Evolutionary conservation across 1,140 invertebrate genomes (phyloP).

Genomic region (Trigoniulus corallinus): DNA sequence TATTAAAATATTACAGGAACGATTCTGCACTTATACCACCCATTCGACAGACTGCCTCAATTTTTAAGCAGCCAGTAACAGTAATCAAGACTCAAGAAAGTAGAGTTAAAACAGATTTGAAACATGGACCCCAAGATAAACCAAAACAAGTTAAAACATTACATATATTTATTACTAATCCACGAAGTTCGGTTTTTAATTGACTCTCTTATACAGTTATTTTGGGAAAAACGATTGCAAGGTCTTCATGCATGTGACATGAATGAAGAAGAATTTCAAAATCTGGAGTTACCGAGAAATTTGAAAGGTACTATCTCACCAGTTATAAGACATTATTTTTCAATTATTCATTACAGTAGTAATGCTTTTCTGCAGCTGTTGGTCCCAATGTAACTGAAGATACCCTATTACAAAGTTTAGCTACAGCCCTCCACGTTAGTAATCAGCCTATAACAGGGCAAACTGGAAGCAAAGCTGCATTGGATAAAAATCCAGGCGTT

Average conservation of each 20-base stretch:
- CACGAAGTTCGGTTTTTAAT: neutral
- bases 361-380: constrained; percentile 35
- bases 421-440: constrained; percentile 29
- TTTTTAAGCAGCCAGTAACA: constrained; percentile 97
- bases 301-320: constrained; percentile 37
- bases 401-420: constrained; percentile 46
- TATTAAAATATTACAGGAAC: constrained; percentile 32
- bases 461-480: constrained; percentile 55
- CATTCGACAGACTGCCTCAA: constrained; percentile 92
- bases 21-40: constrained; percentile 84
- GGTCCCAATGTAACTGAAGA: constrained; percentile 82
- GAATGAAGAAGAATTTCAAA: constrained; percentile 59
- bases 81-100: constrained; percentile 75
- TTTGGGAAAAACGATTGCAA: constrained; percentile 94
- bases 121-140: constrained; percentile 77
- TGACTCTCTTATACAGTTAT: constrained; percentile 40
- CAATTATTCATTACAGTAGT: neutral
- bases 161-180: constrained; percentile 19
- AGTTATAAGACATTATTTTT: neutral
- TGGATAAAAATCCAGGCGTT: constrained; percentile 85
- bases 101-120: constrained; percentile 73
- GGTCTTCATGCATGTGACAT: constrained; percentile 72
- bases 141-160: constrained; percentile 90
- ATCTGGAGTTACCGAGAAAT: constrained; percentile 66
- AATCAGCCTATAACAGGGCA: constrained; percentile 63